These are phyloP conservation scores for Aspidiotus rigidus DNA, from an alignment of 2,888 invertebrate genomes.

Conservation along the genomic window DNA sequence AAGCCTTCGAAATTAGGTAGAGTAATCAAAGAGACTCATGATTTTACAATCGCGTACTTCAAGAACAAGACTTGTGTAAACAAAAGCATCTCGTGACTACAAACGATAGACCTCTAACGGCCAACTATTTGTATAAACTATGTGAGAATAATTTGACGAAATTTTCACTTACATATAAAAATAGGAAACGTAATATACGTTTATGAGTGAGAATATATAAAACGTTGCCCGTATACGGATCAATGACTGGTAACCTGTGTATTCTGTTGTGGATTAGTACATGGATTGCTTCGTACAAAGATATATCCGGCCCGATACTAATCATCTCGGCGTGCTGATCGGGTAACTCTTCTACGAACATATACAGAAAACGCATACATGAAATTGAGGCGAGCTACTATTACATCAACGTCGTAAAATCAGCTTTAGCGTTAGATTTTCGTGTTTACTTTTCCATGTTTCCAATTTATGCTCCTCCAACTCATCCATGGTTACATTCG, in stretches of 20 bases:
- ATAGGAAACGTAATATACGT: constrained; percentile 92
- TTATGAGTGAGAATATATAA: constrained; percentile 98
- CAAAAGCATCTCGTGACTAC: neutral
- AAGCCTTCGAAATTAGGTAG: no score
- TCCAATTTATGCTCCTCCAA: constrained; percentile 92
- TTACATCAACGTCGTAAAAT: neutral
- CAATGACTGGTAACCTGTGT: constrained; percentile 94
- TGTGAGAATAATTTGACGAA: neutral
- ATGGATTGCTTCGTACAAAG: constrained; percentile 85
- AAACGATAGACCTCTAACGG: neutral
- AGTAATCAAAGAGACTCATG: no score
- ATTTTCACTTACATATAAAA: constrained; percentile 85
- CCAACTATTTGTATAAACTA: neutral
- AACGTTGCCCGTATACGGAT: constrained; percentile 88
- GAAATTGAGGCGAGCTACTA: no score
- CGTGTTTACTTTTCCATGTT: constrained; percentile 75
- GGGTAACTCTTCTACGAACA: constrained; percentile 28
- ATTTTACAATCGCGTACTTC: no score
- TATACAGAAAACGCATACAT: no score
- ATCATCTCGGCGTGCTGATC: constrained; percentile 55
- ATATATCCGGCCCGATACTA: constrained; percentile 84
- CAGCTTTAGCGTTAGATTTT: neutral
- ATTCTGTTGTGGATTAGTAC: constrained; percentile 88
- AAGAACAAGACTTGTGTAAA: no score
- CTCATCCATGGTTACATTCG: constrained; percentile 86